A percentile compares a stretch with the other conserved stretches of the same genome.
Evolutionary conservation across 2,797 vertebrate species (phyloP).

Genomic region (Intellagama lesueurii): DNA sequence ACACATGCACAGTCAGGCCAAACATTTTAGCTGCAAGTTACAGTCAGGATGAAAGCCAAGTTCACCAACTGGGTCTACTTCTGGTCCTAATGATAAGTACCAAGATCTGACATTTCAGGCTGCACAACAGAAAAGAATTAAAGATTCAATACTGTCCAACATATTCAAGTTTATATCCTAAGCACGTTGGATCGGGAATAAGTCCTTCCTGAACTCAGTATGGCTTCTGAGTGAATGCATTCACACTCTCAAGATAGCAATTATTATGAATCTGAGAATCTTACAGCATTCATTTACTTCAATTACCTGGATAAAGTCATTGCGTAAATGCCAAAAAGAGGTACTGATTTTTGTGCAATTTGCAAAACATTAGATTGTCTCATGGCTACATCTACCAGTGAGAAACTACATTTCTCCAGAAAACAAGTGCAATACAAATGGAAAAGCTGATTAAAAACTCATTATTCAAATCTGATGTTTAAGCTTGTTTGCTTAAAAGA

Average conservation of each 20-base stretch:
- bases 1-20: neutral
- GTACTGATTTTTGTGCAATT: neutral
- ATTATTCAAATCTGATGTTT: conserved; percentile 22
- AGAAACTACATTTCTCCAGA: neutral
- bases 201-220: neutral
- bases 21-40: neutral
- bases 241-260: neutral
- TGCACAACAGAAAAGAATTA: neutral
- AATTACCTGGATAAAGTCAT: neutral
- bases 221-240: neutral
- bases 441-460: conserved; percentile 13
- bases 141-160: neutral
- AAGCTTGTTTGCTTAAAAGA: conserved; percentile 10
- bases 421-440: conserved; percentile 23
- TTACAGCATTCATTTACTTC: conserved; percentile 11
- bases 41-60: neutral
- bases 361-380: conserved; percentile 5
- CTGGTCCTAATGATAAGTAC: neutral
- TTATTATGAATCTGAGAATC: neutral
- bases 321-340: conserved; percentile 25
- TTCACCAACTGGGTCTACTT: neutral
- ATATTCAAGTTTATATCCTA: neutral
- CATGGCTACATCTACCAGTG: conserved; percentile 12
- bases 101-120: neutral
- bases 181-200: neutral